Percentiles rank a stretch among this genome's conserved stretches.
Evolutionary conservation across 2,888 invertebrate species (phyloP).

Genomic region (Epiblema foenella): DNA sequence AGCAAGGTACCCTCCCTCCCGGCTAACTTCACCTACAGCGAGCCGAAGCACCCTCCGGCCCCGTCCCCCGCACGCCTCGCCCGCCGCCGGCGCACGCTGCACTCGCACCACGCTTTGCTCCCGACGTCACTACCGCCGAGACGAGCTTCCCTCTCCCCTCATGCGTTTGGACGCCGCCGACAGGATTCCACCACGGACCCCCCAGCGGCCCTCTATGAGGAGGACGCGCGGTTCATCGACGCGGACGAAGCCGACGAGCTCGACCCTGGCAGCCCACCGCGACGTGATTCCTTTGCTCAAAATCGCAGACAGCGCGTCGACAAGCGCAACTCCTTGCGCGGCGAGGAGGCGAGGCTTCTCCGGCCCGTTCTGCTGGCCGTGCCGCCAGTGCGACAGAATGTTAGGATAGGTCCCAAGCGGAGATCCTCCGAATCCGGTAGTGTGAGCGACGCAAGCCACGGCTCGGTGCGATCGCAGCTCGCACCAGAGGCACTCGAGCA

Average conservation of each 20-base stretch:
- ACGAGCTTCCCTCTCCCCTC: conserved; percentile 83
- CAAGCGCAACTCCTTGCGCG: conserved; percentile 74
- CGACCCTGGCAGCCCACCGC: conserved; percentile 77
- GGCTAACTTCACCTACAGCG: conserved; percentile 93
- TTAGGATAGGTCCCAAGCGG: conserved; percentile 63
- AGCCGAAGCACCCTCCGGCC: conserved; percentile 83
- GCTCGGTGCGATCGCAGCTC: conserved; percentile 57
- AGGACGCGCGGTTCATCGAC: conserved; percentile 85
- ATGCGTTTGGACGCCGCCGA: conserved; percentile 79
- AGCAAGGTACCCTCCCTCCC: conserved; percentile 91
- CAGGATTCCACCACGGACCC: conserved; percentile 79
- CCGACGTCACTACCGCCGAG: conserved; percentile 81
- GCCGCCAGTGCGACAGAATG: conserved; percentile 67
- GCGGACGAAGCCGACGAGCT: conserved; percentile 84
- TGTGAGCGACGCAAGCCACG: conserved; percentile 61
- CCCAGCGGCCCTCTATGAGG: conserved; percentile 78
- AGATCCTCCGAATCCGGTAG: conserved; percentile 68
- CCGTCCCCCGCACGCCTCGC: conserved; percentile 71
- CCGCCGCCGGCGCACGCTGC: conserved; percentile 83
- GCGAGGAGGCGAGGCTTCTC: conserved; percentile 77
- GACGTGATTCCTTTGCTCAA: conserved; percentile 79
- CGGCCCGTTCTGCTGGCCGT: conserved; percentile 74
- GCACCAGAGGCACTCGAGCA: conserved; percentile 61
- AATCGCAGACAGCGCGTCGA: conserved; percentile 79
- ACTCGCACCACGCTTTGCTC: conserved; percentile 85